A percentile compares a stretch with the other conserved stretches of the same genome.
Conservation (phyloP, 2,113 vertebrate genomes). For the Archilochus colubris region DNA sequence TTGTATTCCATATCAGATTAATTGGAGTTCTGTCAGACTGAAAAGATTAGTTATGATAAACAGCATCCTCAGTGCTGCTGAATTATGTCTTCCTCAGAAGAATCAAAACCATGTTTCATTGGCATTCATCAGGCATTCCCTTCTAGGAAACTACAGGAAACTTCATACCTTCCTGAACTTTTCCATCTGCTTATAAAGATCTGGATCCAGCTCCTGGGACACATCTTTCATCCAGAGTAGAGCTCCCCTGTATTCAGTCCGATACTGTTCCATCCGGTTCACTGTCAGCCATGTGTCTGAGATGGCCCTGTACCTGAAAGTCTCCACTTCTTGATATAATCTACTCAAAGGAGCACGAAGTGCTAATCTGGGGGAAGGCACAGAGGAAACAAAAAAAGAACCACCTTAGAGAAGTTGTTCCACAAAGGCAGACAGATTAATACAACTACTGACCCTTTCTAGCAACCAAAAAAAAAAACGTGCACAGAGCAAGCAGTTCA, state of each 20-base stretch:
- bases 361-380: slow-evolving; percentile 78
- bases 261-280: slow-evolving; percentile 94
- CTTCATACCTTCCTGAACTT: slow-evolving; percentile 94
- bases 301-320: slow-evolving; percentile 93
- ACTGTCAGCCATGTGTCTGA: slow-evolving; percentile 97
- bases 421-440: neutral
- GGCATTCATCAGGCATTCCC: neutral
- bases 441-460: neutral
- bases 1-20: slow-evolving; percentile 24
- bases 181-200: slow-evolving; percentile 97
- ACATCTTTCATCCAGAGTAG: slow-evolving; percentile 99
- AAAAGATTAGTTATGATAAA: slow-evolving; percentile 54
- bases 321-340: slow-evolving; percentile 96
- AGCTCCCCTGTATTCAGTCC: slow-evolving; percentile 93
- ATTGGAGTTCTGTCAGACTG: slow-evolving; percentile 47
- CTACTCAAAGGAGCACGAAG: slow-evolving; percentile 89
- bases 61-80: slow-evolving; percentile 37
- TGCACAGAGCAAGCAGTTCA: neutral
- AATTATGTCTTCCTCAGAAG: slow-evolving; percentile 27
- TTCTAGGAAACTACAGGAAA: slow-evolving; percentile 1
- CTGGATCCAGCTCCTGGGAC: slow-evolving; percentile 97
- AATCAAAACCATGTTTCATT: slow-evolving; percentile 33
- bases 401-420: neutral
- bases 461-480: neutral
- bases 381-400: neutral